Percentiles rank a stretch among this genome's conserved stretches.
Conservation (phyloP, 1,140 invertebrate species). For the Oppia nitens region DNA sequence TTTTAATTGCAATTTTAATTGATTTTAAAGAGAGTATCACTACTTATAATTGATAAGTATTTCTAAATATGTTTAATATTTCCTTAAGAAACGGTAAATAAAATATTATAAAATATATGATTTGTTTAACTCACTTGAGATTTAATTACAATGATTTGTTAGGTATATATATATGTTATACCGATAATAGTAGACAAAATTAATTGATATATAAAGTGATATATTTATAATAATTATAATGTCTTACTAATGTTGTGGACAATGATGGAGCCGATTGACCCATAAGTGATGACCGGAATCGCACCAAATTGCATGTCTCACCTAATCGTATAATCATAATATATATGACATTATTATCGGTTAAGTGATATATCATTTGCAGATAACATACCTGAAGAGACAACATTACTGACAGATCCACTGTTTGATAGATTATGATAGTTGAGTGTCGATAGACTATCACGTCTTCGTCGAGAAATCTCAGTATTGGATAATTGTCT, state of each 20-base stretch:
- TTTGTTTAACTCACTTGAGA: no score
- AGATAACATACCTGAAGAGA: slow-evolving; percentile 1
- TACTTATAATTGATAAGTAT: no score
- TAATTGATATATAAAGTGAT: no score
- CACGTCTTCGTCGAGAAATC: not conserved
- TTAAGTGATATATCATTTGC: not conserved
- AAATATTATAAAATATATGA: no score
- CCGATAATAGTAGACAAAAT: no score
- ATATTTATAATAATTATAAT: no score
- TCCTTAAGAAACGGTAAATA: no score
- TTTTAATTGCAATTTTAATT: no score
- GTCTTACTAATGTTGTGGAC: slow-evolving; percentile 52
- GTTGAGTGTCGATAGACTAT: slow-evolving; percentile 8
- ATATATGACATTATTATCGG: not conserved
- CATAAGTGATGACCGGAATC: slow-evolving; percentile 65
- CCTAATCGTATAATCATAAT: slow-evolving; percentile 19
- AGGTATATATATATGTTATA: no score
- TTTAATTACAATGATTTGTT: no score
- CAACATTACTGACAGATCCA: slow-evolving; percentile 1
- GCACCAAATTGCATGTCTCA: slow-evolving; percentile 52
- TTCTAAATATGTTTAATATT: no score
- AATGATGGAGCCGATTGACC: slow-evolving; percentile 81
- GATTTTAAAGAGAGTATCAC: no score
- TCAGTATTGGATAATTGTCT: slow-evolving; percentile 10
- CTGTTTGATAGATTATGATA: not conserved